Evolutionary conservation across 1,140 invertebrate genomes (phyloP).

Genomic region (Nebria ingens): DNA sequence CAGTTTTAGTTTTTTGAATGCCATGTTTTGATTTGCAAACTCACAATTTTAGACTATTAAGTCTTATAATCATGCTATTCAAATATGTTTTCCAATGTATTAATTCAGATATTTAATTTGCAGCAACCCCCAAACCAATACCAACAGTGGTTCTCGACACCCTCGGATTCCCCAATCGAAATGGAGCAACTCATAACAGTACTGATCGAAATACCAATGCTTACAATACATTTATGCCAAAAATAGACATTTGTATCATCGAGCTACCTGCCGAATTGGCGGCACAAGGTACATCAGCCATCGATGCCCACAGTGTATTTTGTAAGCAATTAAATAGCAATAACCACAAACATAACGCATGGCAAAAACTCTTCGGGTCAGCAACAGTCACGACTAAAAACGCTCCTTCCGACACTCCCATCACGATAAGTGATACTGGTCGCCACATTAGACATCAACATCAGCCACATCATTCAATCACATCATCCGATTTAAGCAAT

Average conservation of each 20-base stretch:
- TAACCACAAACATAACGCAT: no score
- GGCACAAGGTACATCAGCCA: background rate
- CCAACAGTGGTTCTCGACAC: background rate
- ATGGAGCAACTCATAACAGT: background rate
- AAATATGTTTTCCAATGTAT: background rate
- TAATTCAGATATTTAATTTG: background rate
- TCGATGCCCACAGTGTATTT: background rate
- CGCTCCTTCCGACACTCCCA: background rate
- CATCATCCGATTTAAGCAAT: background rate
- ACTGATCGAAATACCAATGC: background rate
- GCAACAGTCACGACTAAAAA: background rate
- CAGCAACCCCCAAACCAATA: conserved; percentile 3
- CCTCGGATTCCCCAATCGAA: background rate
- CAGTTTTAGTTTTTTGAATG: background rate
- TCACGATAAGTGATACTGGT: background rate
- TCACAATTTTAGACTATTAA: background rate
- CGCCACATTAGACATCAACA: conserved; percentile 4
- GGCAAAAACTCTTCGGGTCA: no score
- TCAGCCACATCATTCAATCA: background rate
- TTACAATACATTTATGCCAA: background rate
- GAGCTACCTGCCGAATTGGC: background rate
- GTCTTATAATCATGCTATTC: background rate
- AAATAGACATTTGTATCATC: background rate
- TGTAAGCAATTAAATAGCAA: background rate
- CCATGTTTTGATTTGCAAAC: background rate